Evolutionary conservation across 1,140 invertebrate genomes (phyloP).

Genomic region (Drosophila trapezifrons): DNA sequence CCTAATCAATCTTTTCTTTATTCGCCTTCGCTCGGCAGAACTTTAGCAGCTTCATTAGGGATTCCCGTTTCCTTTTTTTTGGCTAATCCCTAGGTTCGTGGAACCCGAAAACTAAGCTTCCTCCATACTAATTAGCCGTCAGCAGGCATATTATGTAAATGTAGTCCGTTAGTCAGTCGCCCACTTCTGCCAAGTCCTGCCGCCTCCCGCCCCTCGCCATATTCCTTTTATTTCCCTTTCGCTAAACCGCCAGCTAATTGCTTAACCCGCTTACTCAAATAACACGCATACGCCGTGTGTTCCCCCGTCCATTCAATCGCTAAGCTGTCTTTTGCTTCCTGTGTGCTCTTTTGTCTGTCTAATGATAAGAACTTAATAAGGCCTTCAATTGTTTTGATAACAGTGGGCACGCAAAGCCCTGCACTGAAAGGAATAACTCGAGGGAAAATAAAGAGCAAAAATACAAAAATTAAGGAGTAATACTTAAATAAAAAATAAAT

Average conservation of each 20-base stretch:
- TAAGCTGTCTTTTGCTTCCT: conserved; percentile 33
- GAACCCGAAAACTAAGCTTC: conserved; percentile 54
- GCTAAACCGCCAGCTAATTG: conserved; percentile 47
- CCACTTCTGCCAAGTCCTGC: not conserved
- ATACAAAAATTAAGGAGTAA: too few species aligned
- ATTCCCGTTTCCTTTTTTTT: conserved; percentile 27
- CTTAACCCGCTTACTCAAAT: conserved; percentile 62
- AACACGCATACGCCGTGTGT: conserved; percentile 57
- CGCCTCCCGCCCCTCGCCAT: too few species aligned
- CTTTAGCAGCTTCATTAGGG: conserved; percentile 43
- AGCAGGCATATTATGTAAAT: conserved; percentile 61
- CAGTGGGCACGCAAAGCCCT: conserved; percentile 13
- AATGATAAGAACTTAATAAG: conserved; percentile 69
- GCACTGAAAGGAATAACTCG: not conserved
- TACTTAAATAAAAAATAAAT: too few species aligned
- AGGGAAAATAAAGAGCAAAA: too few species aligned
- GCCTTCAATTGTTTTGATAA: conserved; percentile 62
- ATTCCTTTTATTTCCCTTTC: not conserved
- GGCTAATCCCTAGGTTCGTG: conserved; percentile 17
- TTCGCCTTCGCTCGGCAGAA: conserved; percentile 13
- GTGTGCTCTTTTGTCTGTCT: conserved; percentile 35
- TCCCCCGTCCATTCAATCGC: conserved; percentile 23
- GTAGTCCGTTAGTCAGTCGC: conserved; percentile 45
- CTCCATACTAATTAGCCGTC: conserved; percentile 60
- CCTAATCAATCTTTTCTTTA: conserved; percentile 46